Evolutionary conservation across 2,113 vertebrate species (phyloP).

Genomic region (Platycercus adscitus): DNA sequence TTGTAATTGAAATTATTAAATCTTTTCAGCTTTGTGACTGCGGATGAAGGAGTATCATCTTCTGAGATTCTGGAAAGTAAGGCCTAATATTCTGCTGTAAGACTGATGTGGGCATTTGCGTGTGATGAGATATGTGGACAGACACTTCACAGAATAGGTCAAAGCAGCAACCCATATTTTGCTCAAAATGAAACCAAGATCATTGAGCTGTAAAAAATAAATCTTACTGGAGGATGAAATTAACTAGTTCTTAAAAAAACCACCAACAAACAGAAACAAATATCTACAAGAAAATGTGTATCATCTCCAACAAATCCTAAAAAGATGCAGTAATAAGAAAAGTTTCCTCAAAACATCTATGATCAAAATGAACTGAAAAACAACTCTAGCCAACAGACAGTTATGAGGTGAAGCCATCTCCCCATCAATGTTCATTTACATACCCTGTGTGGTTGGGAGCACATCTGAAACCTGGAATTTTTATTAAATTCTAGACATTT

Average conservation of each 20-base stretch:
- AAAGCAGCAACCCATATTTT: neutral
- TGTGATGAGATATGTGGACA: neutral
- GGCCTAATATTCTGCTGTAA: neutral
- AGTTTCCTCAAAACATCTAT: neutral
- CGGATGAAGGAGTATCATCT: neutral
- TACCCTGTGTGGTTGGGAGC: neutral
- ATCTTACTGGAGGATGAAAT: neutral
- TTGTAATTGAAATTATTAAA: neutral
- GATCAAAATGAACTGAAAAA: neutral
- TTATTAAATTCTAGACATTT: neutral
- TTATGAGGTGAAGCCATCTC: neutral
- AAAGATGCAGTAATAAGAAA: neutral
- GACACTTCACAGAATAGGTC: neutral
- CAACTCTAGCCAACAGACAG: neutral
- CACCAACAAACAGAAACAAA: neutral
- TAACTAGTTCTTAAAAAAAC: neutral
- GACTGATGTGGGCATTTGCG: neutral
- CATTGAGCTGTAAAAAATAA: neutral
- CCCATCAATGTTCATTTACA: neutral
- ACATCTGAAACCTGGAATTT: neutral
- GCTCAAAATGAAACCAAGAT: neutral
- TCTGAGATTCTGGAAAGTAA: neutral
- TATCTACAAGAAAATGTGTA: rapidly evolving
- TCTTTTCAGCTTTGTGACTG: neutral
- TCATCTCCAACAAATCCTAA: neutral